Base-by-base conservation (phyloP, 2,797 vertebrate species). In the Anabas testudineus region DNA sequence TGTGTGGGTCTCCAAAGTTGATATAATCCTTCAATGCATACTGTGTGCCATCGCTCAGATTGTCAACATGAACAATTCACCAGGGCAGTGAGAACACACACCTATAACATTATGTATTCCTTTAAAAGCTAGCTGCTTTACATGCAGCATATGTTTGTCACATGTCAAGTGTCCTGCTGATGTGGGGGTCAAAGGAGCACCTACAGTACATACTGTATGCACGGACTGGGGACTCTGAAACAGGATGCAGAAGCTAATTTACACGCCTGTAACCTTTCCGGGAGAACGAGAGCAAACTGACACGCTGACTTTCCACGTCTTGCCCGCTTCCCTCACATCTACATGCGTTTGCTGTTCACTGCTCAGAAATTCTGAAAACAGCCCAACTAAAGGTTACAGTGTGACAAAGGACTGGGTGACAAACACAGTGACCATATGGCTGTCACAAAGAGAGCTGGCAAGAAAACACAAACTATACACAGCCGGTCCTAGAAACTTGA, bases 381-480 rank as follows among this genome's bases (percentile, higher is more conserved):
- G 57, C 67, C 60, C 63, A 51, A 56, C 32, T 21, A 69, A 74
- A 87, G 83, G 83, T 87, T 80, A 81, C 58, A 26, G 51, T 24
- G 64, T 64, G 75, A 69, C 82, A 78, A 73, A 90, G 79, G 81
- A 70, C 62, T 41, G n/a, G 61, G 67, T 61, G 68, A 82, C 22
- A 49, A 79, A 83, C 72, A 76, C 79, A 61, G 24, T 26, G 65
- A 63, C 86, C 89, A 90, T 86, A 88, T 89, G 88, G 87, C 78
- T 77, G 86, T 86, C 83, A 86, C 37, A n/a, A 64, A 62, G 67
- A 80, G 63, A 67, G 71, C 64, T 67, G 82, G 83, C 83, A 70
- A 69, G 67, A 68, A 45, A 45, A 74, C 24, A 67, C 75, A 83
- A 72, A 80, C 39, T 28, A 75, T 55, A 74, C 63, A 66, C 77